Percentiles rank a stretch among this genome's conserved stretches.
Evolutionary conservation across 64 coral and sea anemone genomes (phyloP).

Genomic region (Acropora tenuis): DNA sequence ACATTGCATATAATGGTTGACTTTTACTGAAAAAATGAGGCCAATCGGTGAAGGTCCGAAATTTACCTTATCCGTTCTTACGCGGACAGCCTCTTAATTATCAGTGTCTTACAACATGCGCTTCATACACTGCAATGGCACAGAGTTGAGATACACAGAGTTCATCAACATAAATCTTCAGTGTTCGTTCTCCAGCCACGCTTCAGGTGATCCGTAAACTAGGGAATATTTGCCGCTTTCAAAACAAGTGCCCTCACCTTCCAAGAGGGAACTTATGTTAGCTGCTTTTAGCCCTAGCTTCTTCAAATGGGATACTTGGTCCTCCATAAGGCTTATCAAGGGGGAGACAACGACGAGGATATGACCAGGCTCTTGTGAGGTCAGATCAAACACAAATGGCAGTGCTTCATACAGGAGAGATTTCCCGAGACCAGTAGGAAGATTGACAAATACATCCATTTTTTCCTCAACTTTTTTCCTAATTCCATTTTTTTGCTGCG

Average conservation of each 20-base stretch:
- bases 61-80: too few species aligned
- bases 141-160: neutral
- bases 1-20: too few species aligned
- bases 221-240: neutral
- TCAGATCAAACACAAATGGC: too few species aligned
- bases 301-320: slow-evolving; percentile 23
- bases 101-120: neutral
- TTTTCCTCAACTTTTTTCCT: too few species aligned
- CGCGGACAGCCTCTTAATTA: too few species aligned
- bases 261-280: slow-evolving; percentile 8
- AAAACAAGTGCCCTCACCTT: neutral
- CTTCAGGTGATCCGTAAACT: slow-evolving; percentile 14
- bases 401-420: too few species aligned
- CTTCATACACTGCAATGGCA: neutral
- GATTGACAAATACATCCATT: too few species aligned
- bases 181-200: slow-evolving; percentile 1
- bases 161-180: neutral
- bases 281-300: neutral
- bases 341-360: slow-evolving; percentile 11
- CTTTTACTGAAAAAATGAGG: too few species aligned
- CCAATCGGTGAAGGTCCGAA: too few species aligned
- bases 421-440: neutral
- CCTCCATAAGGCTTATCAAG: slow-evolving; percentile 31
- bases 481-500: too few species aligned
- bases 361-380: too few species aligned